These are phyloP conservation scores for Steatornis caripensis DNA, from an alignment of 2,113 vertebrate species.

Conservation along the genomic window DNA sequence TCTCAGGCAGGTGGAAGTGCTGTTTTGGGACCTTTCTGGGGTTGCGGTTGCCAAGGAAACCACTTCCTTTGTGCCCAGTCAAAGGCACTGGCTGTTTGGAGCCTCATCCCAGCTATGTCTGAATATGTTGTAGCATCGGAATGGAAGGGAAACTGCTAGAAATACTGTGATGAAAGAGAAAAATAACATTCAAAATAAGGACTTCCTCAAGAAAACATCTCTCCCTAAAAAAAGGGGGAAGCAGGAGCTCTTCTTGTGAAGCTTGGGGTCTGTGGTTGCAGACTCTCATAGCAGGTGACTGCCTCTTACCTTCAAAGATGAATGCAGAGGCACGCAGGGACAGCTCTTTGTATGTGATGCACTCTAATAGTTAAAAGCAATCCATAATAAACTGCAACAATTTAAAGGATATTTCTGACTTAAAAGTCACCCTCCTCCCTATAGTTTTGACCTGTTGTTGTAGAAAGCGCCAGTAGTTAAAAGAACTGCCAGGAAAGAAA, in stretches of 20 bases:
- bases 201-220: neutral
- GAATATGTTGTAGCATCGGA: neutral
- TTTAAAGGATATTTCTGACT: neutral
- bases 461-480: neutral
- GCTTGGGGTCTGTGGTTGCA: neutral
- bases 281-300: neutral
- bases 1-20: constrained; percentile 37
- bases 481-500: neutral
- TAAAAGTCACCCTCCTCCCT: neutral
- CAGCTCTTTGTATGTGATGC: neutral
- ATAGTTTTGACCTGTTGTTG: neutral
- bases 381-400: neutral
- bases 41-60: constrained; percentile 67
- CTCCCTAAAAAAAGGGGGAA: neutral
- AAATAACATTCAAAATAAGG: neutral
- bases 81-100: constrained; percentile 53
- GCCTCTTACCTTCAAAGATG: neutral
- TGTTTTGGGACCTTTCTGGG: constrained; percentile 17
- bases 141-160: constrained; percentile 10
- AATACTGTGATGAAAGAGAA: neutral
- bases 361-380: neutral
- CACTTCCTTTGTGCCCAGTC: constrained; percentile 48
- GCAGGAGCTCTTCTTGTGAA: neutral
- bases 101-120: constrained; percentile 25
- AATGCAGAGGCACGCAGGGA: neutral